A percentile compares a stretch with the other conserved stretches of the same genome.
Evolutionary conservation across 2,797 vertebrate genomes (phyloP).

Genomic region (Tarsius wallacei): DNA sequence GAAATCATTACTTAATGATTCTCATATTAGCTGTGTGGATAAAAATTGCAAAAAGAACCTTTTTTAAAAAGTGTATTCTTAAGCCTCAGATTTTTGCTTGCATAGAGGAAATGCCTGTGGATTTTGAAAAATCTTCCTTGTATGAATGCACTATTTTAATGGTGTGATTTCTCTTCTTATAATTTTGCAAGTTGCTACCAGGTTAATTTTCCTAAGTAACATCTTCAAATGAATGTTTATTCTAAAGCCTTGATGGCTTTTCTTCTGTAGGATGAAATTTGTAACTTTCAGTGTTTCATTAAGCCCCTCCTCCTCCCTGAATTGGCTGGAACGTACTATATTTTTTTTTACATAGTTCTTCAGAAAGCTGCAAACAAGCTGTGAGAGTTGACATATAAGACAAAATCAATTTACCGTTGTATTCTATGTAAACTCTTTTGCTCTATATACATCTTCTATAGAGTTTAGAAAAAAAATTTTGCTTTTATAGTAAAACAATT

Average conservation of each 20-base stretch:
- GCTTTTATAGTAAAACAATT: background rate
- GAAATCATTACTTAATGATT: background rate
- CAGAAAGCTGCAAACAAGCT: background rate
- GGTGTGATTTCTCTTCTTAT: background rate
- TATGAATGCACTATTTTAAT: background rate
- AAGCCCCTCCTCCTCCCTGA: background rate
- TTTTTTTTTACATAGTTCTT: background rate
- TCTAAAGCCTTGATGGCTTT: background rate
- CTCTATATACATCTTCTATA: background rate
- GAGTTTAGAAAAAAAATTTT: background rate
- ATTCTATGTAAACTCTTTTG: background rate
- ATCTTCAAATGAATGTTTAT: background rate
- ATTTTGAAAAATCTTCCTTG: background rate
- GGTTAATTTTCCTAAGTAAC: background rate
- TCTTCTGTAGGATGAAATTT: background rate
- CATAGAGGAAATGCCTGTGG: background rate
- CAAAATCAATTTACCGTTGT: background rate
- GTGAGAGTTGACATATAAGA: background rate
- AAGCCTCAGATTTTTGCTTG: slow-evolving; percentile 2
- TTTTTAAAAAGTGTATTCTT: background rate
- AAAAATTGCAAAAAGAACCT: background rate
- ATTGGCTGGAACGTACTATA: background rate
- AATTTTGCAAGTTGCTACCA: background rate
- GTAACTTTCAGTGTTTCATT: background rate
- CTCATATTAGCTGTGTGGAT: background rate